A percentile compares a stretch with the other conserved stretches of the same genome.
Evolutionary conservation across 2,113 vertebrate species (phyloP).

Genomic region (Microtus montanus): DNA sequence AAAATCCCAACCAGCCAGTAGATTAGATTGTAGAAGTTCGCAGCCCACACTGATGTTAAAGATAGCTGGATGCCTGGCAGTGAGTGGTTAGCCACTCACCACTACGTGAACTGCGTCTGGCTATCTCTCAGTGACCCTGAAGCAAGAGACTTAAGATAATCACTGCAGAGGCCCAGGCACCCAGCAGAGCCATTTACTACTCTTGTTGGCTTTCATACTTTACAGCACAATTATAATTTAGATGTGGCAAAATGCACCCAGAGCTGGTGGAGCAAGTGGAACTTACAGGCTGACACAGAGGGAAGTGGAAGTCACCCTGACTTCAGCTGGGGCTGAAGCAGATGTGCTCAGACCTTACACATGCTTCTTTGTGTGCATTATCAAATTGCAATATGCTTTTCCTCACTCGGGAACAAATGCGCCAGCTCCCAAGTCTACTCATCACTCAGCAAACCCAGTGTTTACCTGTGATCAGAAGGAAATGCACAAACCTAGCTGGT

Average conservation of each 20-base stretch:
- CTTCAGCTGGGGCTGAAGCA: background rate
- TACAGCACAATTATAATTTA: background rate
- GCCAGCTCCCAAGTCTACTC: background rate
- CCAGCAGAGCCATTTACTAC: background rate
- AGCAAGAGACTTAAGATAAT: constrained; percentile 2
- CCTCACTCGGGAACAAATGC: background rate
- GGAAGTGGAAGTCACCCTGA: constrained; percentile 29
- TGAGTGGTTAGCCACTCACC: background rate
- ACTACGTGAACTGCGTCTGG: background rate
- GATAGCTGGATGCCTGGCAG: background rate
- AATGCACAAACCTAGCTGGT: background rate
- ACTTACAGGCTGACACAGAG: background rate
- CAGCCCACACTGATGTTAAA: background rate
- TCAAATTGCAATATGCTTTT: background rate
- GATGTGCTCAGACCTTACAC: background rate
- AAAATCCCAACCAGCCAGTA: background rate
- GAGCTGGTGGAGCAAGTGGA: background rate
- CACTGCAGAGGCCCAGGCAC: background rate
- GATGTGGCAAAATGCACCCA: background rate
- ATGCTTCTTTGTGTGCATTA: background rate
- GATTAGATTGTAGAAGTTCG: background rate
- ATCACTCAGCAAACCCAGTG: background rate
- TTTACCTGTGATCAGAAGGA: background rate
- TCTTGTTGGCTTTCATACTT: background rate
- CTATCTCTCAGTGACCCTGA: background rate